Evolutionary conservation across 2,888 invertebrate species (phyloP).

Genomic region (Phymatocera aterrima): DNA sequence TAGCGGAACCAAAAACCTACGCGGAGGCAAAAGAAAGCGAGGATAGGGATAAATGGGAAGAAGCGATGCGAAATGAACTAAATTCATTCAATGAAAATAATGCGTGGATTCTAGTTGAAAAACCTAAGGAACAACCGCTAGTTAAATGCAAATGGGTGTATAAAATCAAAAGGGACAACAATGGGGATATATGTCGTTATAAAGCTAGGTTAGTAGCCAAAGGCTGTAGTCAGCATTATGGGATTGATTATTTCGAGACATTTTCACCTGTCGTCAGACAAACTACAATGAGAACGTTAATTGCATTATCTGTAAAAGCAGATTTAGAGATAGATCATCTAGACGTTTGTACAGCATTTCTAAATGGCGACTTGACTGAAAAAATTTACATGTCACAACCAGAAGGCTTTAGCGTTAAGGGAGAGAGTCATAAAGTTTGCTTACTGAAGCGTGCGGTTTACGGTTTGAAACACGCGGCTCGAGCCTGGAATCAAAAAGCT

Average conservation of each 20-base stretch:
- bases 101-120: conserved; percentile 55
- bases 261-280: conserved; percentile 52
- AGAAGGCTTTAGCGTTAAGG: conserved; percentile 43
- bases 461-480: conserved; percentile 48
- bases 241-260: conserved; percentile 52
- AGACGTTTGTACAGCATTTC: conserved; percentile 58
- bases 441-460: conserved; percentile 49
- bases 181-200: conserved; percentile 51
- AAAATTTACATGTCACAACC: conserved; percentile 56
- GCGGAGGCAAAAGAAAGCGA: conserved; percentile 46
- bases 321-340: conserved; percentile 56
- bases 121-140: conserved; percentile 50
- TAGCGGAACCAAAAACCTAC: conserved; percentile 41
- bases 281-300: conserved; percentile 34
- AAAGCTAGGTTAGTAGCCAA: conserved; percentile 55
- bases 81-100: conserved; percentile 51
- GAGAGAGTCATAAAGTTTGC: conserved; percentile 43
- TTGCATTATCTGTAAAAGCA: conserved; percentile 52
- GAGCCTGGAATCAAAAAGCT: conserved; percentile 32
- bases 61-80: conserved; percentile 51
- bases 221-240: conserved; percentile 53
- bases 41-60: conserved; percentile 48
- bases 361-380: conserved; percentile 57
- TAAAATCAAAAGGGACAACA: conserved; percentile 52
- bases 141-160: conserved; percentile 58